Conservation (phyloP, 1,140 invertebrate species). For the Oreohelix idahoensis region DNA sequence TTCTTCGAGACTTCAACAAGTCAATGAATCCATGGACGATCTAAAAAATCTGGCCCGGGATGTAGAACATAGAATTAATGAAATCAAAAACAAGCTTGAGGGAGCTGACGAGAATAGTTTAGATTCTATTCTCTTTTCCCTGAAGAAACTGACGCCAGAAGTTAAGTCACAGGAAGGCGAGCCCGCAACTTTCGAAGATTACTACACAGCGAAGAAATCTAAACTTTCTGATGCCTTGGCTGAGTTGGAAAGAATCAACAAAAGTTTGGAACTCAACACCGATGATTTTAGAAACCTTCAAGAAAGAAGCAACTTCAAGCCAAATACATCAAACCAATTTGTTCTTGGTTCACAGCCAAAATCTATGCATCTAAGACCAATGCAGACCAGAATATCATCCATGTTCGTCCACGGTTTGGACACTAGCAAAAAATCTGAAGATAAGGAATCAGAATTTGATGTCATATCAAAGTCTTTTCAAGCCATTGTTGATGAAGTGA, state of each 20-base stretch:
- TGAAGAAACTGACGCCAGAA: conserved; percentile 62
- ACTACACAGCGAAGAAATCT: conserved; percentile 51
- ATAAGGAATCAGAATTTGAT: conserved; percentile 64
- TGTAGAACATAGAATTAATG: conserved; percentile 59
- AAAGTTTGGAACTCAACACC: conserved; percentile 58
- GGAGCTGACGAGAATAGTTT: conserved; percentile 62
- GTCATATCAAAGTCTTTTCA: conserved; percentile 65
- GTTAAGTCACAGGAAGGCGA: conserved; percentile 43
- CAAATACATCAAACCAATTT: not conserved
- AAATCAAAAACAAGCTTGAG: conserved; percentile 61
- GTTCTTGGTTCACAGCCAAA: conserved; percentile 2
- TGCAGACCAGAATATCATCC: conserved; percentile 37
- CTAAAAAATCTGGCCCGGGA: conserved; percentile 58
- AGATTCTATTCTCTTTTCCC: conserved; percentile 58
- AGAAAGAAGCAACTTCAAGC: conserved; percentile 19
- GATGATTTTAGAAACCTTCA: conserved; percentile 41
- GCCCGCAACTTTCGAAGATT: conserved; percentile 44
- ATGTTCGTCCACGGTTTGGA: conserved; percentile 42
- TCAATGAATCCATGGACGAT: conserved; percentile 62
- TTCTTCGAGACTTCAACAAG: conserved; percentile 29
- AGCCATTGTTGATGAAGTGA: conserved; percentile 63
- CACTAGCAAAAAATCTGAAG: conserved; percentile 51
- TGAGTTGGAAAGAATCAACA: conserved; percentile 65
- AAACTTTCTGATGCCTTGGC: conserved; percentile 62
- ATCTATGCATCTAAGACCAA: conserved; percentile 31